Evolutionary conservation across 2,113 vertebrate species (phyloP).

Genomic region (Alligator mississippiensis): DNA sequence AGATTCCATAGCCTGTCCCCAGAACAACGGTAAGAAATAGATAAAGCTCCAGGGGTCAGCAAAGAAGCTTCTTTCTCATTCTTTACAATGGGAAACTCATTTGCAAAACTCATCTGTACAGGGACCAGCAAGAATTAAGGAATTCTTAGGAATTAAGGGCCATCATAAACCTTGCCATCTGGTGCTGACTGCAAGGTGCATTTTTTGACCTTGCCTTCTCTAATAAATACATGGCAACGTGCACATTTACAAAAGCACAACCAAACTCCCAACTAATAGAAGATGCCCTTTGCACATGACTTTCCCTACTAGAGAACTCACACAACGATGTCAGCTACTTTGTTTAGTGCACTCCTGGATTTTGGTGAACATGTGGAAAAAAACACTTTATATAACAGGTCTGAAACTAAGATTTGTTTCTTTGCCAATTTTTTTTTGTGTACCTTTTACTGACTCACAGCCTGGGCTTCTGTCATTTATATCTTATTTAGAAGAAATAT

Average conservation of each 20-base stretch:
- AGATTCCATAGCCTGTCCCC: background rate
- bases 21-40: background rate
- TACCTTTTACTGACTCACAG: no score
- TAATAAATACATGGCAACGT: background rate
- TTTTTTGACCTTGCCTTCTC: background rate
- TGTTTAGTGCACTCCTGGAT: background rate
- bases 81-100: background rate
- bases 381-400: no score
- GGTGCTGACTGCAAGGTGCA: background rate
- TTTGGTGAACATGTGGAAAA: no score
- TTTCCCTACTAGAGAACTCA: no score
- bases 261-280: background rate
- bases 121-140: constrained; percentile 27
- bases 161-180: background rate
- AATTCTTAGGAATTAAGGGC: background rate
- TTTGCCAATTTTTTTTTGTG: background rate
- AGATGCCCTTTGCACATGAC: no score
- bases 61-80: background rate
- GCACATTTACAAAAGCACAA: constrained; percentile 19
- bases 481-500: background rate
- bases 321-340: background rate
- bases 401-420: background rate
- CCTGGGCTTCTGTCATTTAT: background rate
- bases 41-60: background rate
- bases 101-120: background rate